Evolutionary conservation across 2,888 invertebrate genomes (phyloP), one percentile per base, ranked within the genome.

Genomic region (Chrysina gloriosa): DNA sequence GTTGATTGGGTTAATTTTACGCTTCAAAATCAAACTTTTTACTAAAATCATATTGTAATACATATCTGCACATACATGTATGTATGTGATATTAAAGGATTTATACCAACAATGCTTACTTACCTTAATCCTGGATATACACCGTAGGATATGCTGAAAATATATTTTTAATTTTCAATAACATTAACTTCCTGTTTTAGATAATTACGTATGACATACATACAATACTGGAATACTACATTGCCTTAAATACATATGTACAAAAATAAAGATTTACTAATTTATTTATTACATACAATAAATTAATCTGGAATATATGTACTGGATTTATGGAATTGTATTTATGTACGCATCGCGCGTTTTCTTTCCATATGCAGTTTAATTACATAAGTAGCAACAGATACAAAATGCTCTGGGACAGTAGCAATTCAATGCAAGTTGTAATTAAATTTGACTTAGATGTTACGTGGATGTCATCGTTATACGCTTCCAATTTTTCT

Each of bases 401-500:
- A 50, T 34, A 11, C 34, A 21, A 9, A 47, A 19, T 7, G 7
- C n/a, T n/a, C 19, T 31, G 9, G 14, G 19, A 31, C 6, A 52
- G 9, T 6, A 52, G 3, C 14, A 31, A 25, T 52, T 52, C 31
- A 16, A 29, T 29, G n/a, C 29, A 6, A n/a, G 14, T 7, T 14
- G 50, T 27, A 27, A 50, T 39, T 36, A 39, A 25, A 25, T n/a
- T 11, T 14, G 58, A 23, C 14, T 23, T 23, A 39, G 58, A 58
- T 39, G 23, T 14, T 11, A 39, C n/a, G 9, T 58, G 58, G 9
- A 23, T 21, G 19, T 56, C 47, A 39, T 73, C 74, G 63, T 76
- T 75, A 52, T 74, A 67, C 11, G 73, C 68, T n/a, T 72, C 71
- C 52, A 74, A 73, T 70, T 80, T 77, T 69, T 78, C 77, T 68